Evolutionary conservation across 2,888 invertebrate species (phyloP), one percentile per base, ranked within the genome.

Genomic region (Girardia tigrina): DNA sequence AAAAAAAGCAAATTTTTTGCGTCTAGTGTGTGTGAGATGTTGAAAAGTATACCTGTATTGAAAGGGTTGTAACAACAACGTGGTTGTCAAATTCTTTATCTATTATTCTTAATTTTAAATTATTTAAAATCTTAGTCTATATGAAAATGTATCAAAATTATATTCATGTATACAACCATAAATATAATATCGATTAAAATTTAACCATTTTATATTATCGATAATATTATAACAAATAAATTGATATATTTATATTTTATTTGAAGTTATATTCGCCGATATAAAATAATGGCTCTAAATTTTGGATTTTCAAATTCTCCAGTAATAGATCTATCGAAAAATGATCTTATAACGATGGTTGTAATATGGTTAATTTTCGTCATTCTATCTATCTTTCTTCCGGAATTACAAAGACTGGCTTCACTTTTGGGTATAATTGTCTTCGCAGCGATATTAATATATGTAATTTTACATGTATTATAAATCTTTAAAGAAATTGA

Each of bases 271-370:
- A 12, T 36, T 36, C 16, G 16, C 16, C 16, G 8, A 36, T 12
- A 12, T 12, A 16, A 8, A 36, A 36, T 8, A 12, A 56, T 56
- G 56, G 56, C 56, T n/a, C n/a, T 56, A 20, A 20, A 56, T 23
- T 12, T 56, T 12, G 56, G 56, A 56, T 20, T 23, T 12, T 20
- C 56, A 56, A n/a, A n/a, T n/a, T 20, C 6, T 16, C 56, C 56
- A n/a, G 4, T 56, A 20, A 56, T 56, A 20, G 56, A 56, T 56
- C 56, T 56, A 12, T 56, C 56, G 6, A 56, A 56, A n/a, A 56
- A 56, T 56, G 56, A 56, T 56, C 56, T 56, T n/a, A 56, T 56
- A 20, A 56, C 56, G 23, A 56, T 56, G 4, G 56, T 56, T n/a
- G 56, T 56, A 20, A 56, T 56, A 56, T 56, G 56, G 56, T n/a